Conservation (phyloP, 2,797 vertebrate species). For the Rhyacichthys aspro region DNA sequence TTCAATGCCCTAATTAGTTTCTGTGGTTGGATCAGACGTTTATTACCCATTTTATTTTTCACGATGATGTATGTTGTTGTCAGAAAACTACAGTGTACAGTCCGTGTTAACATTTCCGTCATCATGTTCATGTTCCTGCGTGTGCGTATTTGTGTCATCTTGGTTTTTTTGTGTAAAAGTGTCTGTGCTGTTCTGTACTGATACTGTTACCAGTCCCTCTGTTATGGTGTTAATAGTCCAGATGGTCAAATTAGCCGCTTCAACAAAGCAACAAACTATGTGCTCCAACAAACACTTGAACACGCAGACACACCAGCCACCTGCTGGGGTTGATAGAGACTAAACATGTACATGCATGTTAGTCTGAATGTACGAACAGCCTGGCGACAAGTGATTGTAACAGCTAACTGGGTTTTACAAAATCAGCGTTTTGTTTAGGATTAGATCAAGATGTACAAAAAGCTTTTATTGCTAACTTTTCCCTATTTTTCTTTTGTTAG, state of each 20-base stretch:
- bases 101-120: slow-evolving; percentile 7
- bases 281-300: slow-evolving; percentile 54
- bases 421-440: slow-evolving; percentile 14
- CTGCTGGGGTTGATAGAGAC: slow-evolving; percentile 65
- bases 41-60: slow-evolving; percentile 49
- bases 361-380: slow-evolving; percentile 32
- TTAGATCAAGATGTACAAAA: background rate
- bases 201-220: slow-evolving; percentile 74
- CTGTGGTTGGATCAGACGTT: slow-evolving; percentile 55
- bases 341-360: slow-evolving; percentile 63
- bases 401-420: slow-evolving; percentile 26
- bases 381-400: slow-evolving; percentile 23
- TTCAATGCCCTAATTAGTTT: slow-evolving; percentile 47
- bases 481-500: no score
- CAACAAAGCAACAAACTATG: slow-evolving; percentile 81
- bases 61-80: slow-evolving; percentile 25
- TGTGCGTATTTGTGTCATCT: slow-evolving; percentile 12
- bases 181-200: slow-evolving; percentile 26
- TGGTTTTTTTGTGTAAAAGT: slow-evolving; percentile 4
- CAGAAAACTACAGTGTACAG: background rate
- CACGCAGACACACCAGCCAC: slow-evolving; percentile 48
- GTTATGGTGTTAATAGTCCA: slow-evolving; percentile 75
- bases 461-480: slow-evolving; percentile 1
- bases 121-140: slow-evolving; percentile 10
- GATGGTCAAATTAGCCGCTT: slow-evolving; percentile 82